Base-by-base conservation (phyloP, 2,113 vertebrate genomes). In the Catharus bicknelli region DNA sequence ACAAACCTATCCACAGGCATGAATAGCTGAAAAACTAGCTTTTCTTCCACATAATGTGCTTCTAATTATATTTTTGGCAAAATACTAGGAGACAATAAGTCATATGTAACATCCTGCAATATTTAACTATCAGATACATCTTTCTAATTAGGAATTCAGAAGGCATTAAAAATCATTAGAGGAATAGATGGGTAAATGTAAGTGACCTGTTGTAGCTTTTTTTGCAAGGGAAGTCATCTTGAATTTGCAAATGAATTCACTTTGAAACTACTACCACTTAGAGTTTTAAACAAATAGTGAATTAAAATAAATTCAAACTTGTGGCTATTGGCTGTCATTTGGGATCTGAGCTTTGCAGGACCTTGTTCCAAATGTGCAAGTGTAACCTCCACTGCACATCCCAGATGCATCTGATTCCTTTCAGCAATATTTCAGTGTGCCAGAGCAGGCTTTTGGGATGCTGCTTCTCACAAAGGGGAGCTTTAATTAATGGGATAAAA, bases 41-140 rank as follows among this genome's bases (percentile, higher is more conserved):
- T 95, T 91, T 87, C 26, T 74, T 23, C 32, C 16, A 9, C 7
- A 19, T 66, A 53, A 55, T 34, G 12, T 72, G 30, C 55, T 95
- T 96, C 77, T 70, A 95, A 63, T 89, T 94, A 58, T 50, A 79
- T 22, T 93, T 94, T 70, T 88, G 61, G 73, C 57, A 66, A 91
- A 95, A 88, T 64, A 75, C 23, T 73, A n/a, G 73, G 36, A 75
- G 59, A 22, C 25, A 54, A 66, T 87, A 84, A 86, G 66, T 90
- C 76, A 83, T 59, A 42, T 34, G 50, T 61, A 91, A 83, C 16
- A 20, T 86, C 38, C 81, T 81, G 57, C 25, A 59, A 22, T 91
- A 77, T 91, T 94, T 92, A 88, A 79, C 62, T 70, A 34, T 90
- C 62, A 67, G 74, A 32, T 36, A 76, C 38, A 14, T 69, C 80